A percentile compares a stretch with the other conserved stretches of the same genome.
Evolutionary conservation across 2,797 vertebrate genomes (phyloP).

Genomic region (Anguilla obscura): DNA sequence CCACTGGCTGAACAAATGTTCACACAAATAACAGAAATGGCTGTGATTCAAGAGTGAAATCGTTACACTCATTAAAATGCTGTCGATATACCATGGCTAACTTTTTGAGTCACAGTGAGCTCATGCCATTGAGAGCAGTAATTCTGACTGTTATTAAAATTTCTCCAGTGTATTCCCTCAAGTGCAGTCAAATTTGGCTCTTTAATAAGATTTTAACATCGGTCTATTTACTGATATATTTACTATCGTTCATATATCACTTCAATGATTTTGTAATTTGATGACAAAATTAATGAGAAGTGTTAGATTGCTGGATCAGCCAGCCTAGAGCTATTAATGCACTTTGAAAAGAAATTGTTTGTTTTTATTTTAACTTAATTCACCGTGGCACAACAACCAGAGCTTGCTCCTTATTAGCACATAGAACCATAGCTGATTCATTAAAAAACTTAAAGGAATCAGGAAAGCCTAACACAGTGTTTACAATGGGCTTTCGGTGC

Average conservation of each 20-base stretch:
- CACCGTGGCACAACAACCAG: not conserved
- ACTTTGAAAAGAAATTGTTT: not conserved
- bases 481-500: not conserved
- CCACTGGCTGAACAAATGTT: not conserved
- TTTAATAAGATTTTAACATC: not conserved
- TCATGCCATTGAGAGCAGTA: not conserved
- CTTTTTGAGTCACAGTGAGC: not conserved
- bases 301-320: not conserved
- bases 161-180: not conserved
- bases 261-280: not conserved
- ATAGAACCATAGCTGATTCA: not conserved
- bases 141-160: not conserved
- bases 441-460: not conserved
- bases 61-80: not conserved
- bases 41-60: not conserved
- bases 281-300: not conserved
- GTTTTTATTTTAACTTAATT: not conserved
- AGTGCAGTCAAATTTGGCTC: not conserved
- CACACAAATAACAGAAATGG: not conserved
- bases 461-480: not conserved
- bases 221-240: constrained; percentile 5
- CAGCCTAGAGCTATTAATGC: not conserved
- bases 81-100: not conserved
- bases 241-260: not conserved
- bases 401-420: not conserved